Evolutionary conservation across 2,113 vertebrate genomes (phyloP).

Genomic region (Cyanistes caeruleus): DNA sequence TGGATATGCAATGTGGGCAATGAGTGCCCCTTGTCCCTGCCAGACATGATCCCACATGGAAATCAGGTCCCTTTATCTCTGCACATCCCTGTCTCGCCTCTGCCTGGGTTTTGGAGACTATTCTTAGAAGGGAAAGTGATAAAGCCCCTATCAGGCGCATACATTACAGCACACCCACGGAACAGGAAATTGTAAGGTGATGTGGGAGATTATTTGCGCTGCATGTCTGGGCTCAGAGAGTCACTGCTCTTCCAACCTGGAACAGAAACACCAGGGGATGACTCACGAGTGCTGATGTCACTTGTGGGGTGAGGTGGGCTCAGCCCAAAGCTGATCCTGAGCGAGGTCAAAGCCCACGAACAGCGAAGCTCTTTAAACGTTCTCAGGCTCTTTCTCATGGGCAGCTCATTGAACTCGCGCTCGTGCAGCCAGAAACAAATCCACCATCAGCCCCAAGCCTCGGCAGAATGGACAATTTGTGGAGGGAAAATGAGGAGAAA

Average conservation of each 20-base stretch:
- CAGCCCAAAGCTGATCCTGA: not conserved
- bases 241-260: not conserved
- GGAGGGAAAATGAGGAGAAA: constrained; percentile 36
- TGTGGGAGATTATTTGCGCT: constrained; percentile 3
- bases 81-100: not conserved
- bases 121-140: not conserved
- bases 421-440: not conserved
- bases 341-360: not conserved
- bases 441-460: not conserved
- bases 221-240: not conserved
- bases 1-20: accelerated
- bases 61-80: not conserved
- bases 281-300: not conserved
- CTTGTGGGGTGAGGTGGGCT: not conserved
- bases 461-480: not conserved
- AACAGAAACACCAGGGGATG: not conserved
- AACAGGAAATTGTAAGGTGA: not conserved
- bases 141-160: not conserved
- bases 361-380: not conserved
- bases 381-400: not conserved
- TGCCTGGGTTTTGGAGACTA: not conserved
- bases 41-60: not conserved
- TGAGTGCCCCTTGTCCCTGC: not conserved
- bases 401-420: not conserved
- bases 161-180: not conserved